These are phyloP conservation scores for Perizoma affinitatum DNA, from an alignment of 2,888 invertebrate species.

Conservation along the genomic window DNA sequence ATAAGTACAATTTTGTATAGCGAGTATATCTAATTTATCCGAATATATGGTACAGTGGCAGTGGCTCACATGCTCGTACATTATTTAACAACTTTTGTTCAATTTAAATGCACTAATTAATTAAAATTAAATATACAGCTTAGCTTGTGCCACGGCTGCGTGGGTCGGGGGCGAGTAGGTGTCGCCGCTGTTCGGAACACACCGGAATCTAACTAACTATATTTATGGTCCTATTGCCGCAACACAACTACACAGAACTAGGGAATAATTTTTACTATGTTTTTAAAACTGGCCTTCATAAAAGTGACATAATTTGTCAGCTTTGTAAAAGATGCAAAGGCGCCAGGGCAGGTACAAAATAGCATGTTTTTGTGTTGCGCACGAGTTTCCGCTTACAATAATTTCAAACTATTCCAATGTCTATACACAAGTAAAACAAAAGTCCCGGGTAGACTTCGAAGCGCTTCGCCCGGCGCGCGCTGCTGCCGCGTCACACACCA, in stretches of 20 bases:
- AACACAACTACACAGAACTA: constrained; percentile 34
- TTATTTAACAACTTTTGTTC: constrained; percentile 64
- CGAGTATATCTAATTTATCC: constrained; percentile 55
- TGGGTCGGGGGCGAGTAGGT: constrained; percentile 58
- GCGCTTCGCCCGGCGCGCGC: constrained; percentile 24
- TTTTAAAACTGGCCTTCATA: constrained; percentile 42
- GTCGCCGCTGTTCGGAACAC: constrained; percentile 52
- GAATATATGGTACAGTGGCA: constrained; percentile 68
- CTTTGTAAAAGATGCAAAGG: constrained; percentile 41
- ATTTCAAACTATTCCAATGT: constrained; percentile 66
- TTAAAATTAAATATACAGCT: constrained; percentile 50
- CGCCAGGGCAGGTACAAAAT: constrained; percentile 41
- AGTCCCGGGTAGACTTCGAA: constrained; percentile 62
- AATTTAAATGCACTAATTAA: constrained; percentile 68
- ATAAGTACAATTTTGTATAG: constrained; percentile 68
- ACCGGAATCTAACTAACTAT: constrained; percentile 59
- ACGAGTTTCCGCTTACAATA: constrained; percentile 59
- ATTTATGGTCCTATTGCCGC: constrained; percentile 41
- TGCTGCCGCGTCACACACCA: constrained; percentile 18
- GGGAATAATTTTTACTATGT: constrained; percentile 24
- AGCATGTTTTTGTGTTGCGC: constrained; percentile 46
- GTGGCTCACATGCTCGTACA: constrained; percentile 66
- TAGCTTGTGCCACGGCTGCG: constrained; percentile 18
- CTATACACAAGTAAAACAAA: constrained; percentile 76
- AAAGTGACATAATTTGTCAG: constrained; percentile 34